phyloP scores from a whole-genome alignment of 2,888 invertebrate genomes.

The Pollenia amentaria region DNA sequence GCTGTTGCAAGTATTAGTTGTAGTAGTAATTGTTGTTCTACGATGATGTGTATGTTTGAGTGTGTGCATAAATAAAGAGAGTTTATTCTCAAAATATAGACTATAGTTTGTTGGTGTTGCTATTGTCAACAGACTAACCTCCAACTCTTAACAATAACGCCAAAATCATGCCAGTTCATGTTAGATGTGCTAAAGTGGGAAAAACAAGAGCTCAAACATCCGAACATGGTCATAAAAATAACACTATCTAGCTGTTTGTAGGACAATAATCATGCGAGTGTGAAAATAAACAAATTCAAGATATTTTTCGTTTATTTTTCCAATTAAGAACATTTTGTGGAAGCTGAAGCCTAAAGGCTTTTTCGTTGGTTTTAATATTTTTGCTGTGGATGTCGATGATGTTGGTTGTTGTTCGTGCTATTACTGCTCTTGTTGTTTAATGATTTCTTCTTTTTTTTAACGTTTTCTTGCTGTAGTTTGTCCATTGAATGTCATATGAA shows the following conservation, averaged over 20 bases:
- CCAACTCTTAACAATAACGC: constrained; percentile 51
- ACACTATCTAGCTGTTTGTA: constrained; percentile 14
- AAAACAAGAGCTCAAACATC: constrained; percentile 18
- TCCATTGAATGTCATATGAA: constrained; percentile 40
- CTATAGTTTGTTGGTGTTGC: constrained; percentile 19
- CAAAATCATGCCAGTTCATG: constrained; percentile 37
- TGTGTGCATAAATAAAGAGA: neutral
- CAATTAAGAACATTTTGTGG: constrained; percentile 72
- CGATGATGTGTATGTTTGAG: neutral
- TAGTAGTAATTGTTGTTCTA: too few species aligned
- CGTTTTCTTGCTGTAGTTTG: neutral
- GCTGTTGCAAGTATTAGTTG: neutral
- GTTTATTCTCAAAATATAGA: constrained; percentile 16
- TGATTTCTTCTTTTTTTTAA: neutral
- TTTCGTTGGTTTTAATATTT: constrained; percentile 54
- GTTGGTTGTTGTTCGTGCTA: constrained; percentile 39
- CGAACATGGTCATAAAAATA: neutral
- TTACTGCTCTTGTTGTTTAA: constrained; percentile 32
- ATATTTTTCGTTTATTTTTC: constrained; percentile 72
- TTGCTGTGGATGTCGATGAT: constrained; percentile 44
- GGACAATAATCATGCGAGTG: constrained; percentile 62
- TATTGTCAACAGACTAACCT: constrained; percentile 51
- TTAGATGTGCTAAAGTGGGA: constrained; percentile 39
- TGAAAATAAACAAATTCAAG: constrained; percentile 72
- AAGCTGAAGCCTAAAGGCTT: constrained; percentile 60